Evolutionary conservation across 2,888 invertebrate species (phyloP), one percentile per base, ranked within the genome.

Genomic region (Dilophus febrilis): DNA sequence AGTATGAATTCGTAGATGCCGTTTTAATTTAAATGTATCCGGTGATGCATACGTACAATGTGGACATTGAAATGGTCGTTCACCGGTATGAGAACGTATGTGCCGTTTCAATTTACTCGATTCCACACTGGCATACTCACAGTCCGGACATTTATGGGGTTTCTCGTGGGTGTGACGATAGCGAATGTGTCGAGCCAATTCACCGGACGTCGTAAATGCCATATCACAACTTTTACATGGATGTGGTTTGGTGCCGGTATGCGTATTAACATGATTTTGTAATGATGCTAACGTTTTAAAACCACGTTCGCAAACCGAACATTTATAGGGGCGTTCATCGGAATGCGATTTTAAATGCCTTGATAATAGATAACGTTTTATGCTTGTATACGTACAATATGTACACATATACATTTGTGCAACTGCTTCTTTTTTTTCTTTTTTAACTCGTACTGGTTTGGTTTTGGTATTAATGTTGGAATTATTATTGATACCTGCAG

Each of bases 11-110:
- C 95, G 75, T 47, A 95, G 65, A 58, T 97, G 95, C 0, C 95
- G 75, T 61, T 97, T 95, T 51, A 97, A 64, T 64, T 97, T 97
- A 64, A 95, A 95, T 22, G 92, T 94, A 61, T 97, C 95, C 4
- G 94, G 94, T 43, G 91, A 92, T 30, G 95, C 94, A 58, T 95
- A 97, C 0, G 91, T 90, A 65, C 95, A 97, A 61, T 94, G 90
- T 0, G 87, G 86, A 57, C 95, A 97, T 74, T 90, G 70, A 38
- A 60, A 64, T 0, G 61, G 61, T 0, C 61, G 51, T 41, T 86
- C 86, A 37, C 86, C 94, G 0, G 94, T 94, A 56, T 95, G 90
- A 55, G 91, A 92, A 35, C 94, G 73, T 57, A 94, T 85, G 55
- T 95, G 95, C 10, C 95, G 73, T 44, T 92, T 85, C 49, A 97